phyloP scores from a whole-genome alignment of 2,888 invertebrate genomes.

The Acronicta psi region DNA sequence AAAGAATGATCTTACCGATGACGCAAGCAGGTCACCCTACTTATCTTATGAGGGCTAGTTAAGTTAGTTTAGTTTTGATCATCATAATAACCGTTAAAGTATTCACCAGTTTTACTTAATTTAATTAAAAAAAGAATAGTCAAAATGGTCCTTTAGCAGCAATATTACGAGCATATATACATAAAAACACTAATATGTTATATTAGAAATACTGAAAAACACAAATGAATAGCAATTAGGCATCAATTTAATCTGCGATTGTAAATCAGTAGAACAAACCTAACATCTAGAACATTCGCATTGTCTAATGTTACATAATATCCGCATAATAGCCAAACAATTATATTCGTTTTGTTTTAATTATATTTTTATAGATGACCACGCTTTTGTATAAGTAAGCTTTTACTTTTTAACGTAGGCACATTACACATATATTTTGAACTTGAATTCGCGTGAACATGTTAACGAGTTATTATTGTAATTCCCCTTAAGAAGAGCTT shows the following conservation, averaged over 20 bases:
- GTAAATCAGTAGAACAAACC: background rate
- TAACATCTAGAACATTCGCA: slow-evolving; percentile 21
- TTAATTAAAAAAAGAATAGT: no score
- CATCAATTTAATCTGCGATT: background rate
- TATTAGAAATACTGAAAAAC: background rate
- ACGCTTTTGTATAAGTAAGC: slow-evolving; percentile 23
- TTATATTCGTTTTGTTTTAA: slow-evolving; percentile 34
- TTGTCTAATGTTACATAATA: slow-evolving; percentile 27
- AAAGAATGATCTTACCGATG: no score
- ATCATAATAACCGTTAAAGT: no score
- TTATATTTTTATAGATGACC: slow-evolving; percentile 24
- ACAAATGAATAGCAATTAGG: background rate
- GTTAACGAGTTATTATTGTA: slow-evolving; percentile 36
- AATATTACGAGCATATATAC: no score
- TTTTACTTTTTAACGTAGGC: slow-evolving; percentile 30
- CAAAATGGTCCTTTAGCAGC: no score
- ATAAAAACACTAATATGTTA: no score
- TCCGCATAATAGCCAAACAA: slow-evolving; percentile 25
- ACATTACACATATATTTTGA: slow-evolving; percentile 33
- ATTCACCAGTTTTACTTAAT: no score
- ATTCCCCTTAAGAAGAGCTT: slow-evolving; percentile 19
- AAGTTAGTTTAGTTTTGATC: no score
- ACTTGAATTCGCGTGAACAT: slow-evolving; percentile 20
- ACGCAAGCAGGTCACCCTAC: no score
- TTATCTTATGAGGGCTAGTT: no score